Percentiles rank a stretch among this genome's conserved stretches.
These are phyloP conservation scores for Volucella zonaria DNA, from an alignment of 2,888 invertebrate species.

Conservation along the genomic window DNA sequence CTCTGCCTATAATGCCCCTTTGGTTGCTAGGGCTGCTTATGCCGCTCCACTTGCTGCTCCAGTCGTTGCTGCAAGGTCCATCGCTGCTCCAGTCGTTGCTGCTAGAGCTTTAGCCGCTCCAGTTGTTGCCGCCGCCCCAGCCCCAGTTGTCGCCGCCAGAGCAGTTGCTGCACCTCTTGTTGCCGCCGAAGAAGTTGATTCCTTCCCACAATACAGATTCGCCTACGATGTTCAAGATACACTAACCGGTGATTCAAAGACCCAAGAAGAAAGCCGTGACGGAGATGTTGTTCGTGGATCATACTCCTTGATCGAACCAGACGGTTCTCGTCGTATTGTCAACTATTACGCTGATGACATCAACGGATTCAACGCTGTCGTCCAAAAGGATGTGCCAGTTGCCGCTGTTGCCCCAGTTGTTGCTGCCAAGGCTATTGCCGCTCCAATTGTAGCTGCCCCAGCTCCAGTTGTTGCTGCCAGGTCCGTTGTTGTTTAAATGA, in stretches of 20 bases:
- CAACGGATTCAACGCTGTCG: constrained; percentile 84
- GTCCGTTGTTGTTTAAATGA: constrained; percentile 62
- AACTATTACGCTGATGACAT: constrained; percentile 83
- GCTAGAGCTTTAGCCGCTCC: constrained; percentile 74
- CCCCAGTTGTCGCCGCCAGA: constrained; percentile 76
- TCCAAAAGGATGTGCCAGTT: constrained; percentile 82
- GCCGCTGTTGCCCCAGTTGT: constrained; percentile 82
- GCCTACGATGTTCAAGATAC: constrained; percentile 83
- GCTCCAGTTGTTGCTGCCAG: constrained; percentile 74
- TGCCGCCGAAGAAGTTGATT: constrained; percentile 81
- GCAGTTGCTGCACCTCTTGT: constrained; percentile 74
- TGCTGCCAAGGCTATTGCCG: constrained; percentile 79
- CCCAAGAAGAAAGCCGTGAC: constrained; percentile 83
- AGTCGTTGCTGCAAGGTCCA: constrained; percentile 74
- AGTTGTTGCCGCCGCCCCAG: constrained; percentile 77
- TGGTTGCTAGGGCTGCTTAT: constrained; percentile 77
- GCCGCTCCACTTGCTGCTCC: constrained; percentile 77
- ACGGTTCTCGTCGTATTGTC: constrained; percentile 83
- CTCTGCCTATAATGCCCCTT: constrained; percentile 74
- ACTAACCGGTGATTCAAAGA: constrained; percentile 83
- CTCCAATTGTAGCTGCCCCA: constrained; percentile 77
- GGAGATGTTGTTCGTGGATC: constrained; percentile 83
- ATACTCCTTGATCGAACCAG: constrained; percentile 83
- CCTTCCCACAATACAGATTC: constrained; percentile 83
- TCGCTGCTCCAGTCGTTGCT: constrained; percentile 75